phyloP scores from a whole-genome alignment of 2,888 invertebrate genomes.

The Poecilobothrus nobilitatus region DNA sequence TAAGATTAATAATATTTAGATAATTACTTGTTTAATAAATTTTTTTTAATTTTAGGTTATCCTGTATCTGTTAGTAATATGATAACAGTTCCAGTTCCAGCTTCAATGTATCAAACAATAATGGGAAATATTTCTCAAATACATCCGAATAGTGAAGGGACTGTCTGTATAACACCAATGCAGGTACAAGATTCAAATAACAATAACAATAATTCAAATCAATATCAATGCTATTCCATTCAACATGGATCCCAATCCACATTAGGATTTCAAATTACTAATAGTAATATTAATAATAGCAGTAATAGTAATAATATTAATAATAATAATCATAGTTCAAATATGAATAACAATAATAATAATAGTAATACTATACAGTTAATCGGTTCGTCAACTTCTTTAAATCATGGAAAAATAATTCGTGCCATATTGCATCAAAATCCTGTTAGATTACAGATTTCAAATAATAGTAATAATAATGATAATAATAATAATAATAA shows the following conservation, averaged over 20 bases:
- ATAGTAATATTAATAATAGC: constrained; percentile 17
- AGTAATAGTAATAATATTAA: constrained; percentile 23
- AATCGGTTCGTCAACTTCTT: not conserved
- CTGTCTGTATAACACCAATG: constrained; percentile 75
- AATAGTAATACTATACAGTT: not conserved
- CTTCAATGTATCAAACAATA: constrained; percentile 94
- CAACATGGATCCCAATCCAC: constrained; percentile 24
- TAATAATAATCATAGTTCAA: not conserved
- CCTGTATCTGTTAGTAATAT: constrained; percentile 85
- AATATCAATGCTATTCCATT: constrained; percentile 28
- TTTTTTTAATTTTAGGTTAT: constrained; percentile 35
- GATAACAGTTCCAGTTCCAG: constrained; percentile 90
- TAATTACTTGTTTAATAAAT: not conserved
- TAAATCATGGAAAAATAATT: constrained; percentile 18
- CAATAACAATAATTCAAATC: constrained; percentile 27
- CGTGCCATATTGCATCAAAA: constrained; percentile 24
- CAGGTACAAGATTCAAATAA: constrained; percentile 54
- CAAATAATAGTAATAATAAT: constrained; percentile 22
- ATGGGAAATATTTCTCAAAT: constrained; percentile 80
- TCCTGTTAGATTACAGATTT: constrained; percentile 32
- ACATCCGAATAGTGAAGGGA: constrained; percentile 63
- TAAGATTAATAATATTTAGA: constrained; percentile 37
- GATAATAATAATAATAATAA: constrained; percentile 15
- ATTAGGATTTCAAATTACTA: constrained; percentile 17
- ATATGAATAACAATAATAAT: not conserved